These are phyloP conservation scores for Phalacrocorax carbo DNA, from an alignment of 2,113 vertebrate species.

Conservation along the genomic window DNA sequence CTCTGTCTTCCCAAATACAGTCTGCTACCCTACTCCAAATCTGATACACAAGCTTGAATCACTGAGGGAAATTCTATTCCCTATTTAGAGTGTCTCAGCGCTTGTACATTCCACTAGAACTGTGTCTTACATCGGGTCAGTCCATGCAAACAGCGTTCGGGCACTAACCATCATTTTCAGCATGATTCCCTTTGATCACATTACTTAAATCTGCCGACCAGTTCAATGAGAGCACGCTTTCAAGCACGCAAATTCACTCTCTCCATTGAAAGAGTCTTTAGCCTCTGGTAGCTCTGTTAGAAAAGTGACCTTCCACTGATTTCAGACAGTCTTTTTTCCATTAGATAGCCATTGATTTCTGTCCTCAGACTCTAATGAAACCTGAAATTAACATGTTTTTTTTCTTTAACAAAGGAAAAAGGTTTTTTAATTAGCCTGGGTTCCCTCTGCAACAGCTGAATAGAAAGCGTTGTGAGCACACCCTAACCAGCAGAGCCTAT, in stretches of 20 bases:
- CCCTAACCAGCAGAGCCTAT: not conserved
- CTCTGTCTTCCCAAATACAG: not conserved
- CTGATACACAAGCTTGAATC: rapidly evolving
- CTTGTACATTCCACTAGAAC: not conserved
- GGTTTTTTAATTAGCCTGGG: not conserved
- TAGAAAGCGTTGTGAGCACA: not conserved
- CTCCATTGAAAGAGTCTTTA: not conserved
- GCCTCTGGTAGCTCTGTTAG: not conserved
- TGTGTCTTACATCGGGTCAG: not conserved
- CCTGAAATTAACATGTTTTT: not conserved
- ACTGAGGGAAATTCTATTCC: not conserved
- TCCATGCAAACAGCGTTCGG: not conserved
- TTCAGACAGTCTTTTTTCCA: not conserved
- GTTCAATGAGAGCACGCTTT: not conserved
- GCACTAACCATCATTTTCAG: not conserved
- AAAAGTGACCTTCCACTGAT: not conserved
- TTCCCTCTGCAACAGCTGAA: not conserved
- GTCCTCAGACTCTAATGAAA: not conserved
- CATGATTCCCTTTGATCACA: rapidly evolving
- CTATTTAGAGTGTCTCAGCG: not conserved
- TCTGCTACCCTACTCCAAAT: not conserved
- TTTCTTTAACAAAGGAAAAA: not conserved
- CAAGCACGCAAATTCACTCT: not conserved
- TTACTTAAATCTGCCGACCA: not conserved
- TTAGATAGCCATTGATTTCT: not conserved